phyloP scores from a whole-genome alignment of 2,113 vertebrate genomes.

The Phaethon lepturus region DNA sequence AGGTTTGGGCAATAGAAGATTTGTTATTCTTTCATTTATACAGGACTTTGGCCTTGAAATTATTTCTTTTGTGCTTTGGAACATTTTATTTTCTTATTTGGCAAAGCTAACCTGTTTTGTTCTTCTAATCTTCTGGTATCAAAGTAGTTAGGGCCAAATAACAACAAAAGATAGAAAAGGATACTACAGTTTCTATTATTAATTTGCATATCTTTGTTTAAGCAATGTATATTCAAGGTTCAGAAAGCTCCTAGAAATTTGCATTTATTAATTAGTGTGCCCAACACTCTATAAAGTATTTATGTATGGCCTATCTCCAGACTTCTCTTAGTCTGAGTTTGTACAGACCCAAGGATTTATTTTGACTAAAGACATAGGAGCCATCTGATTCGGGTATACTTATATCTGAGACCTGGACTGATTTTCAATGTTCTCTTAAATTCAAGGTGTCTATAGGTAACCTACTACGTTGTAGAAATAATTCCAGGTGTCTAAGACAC shows the following conservation, averaged over 20 bases:
- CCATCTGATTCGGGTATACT: neutral
- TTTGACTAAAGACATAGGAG: neutral
- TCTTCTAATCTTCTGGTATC: conserved; percentile 12
- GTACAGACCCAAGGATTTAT: neutral
- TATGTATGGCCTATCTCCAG: neutral
- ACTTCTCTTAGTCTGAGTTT: neutral
- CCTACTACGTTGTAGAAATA: neutral
- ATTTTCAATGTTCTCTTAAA: neutral
- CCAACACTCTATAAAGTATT: conserved; percentile 42
- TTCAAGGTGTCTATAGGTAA: neutral
- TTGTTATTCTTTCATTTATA: conserved; percentile 51
- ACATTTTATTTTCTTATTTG: conserved; percentile 16
- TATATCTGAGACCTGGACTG: neutral
- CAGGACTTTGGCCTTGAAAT: conserved; percentile 37
- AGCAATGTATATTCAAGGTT: conserved; percentile 40
- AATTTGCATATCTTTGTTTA: conserved; percentile 43
- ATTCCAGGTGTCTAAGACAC: neutral
- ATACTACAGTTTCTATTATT: conserved; percentile 62
- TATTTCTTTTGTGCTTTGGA: neutral
- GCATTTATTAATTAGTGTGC: conserved; percentile 57
- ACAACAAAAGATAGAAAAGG: neutral
- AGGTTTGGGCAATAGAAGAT: conserved; percentile 23
- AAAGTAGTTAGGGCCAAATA: neutral
- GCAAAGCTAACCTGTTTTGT: neutral
- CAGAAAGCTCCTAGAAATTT: conserved; percentile 40